These are phyloP conservation scores for Cyprinodon variegatus DNA, from an alignment of 2,113 vertebrate species.

Conservation along the genomic window DNA sequence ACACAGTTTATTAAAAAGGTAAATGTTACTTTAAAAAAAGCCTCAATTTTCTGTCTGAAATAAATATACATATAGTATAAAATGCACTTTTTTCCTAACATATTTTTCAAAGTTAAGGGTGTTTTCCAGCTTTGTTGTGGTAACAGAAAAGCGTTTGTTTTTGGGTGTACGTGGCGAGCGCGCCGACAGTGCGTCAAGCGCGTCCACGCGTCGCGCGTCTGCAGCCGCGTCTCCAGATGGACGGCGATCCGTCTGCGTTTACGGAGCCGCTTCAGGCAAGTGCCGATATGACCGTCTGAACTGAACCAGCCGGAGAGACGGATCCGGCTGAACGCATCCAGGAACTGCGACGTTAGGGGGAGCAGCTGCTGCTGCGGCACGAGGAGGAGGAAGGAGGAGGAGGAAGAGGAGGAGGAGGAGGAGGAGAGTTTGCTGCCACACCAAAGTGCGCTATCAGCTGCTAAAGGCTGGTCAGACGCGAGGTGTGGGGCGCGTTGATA, in stretches of 20 bases:
- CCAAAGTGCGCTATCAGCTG: conserved; percentile 68
- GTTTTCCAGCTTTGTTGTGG: neutral
- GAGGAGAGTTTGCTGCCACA: conserved; percentile 33
- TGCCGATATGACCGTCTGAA: neutral
- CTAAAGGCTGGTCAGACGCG: conserved; percentile 58
- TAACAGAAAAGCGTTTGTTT: neutral
- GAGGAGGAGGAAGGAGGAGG: conserved; percentile 5
- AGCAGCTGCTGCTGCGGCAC: conserved; percentile 12
- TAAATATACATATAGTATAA: too few relatives aligned
- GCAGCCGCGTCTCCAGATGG: neutral
- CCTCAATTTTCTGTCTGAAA: too few relatives aligned
- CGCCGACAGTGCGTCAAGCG: neutral
- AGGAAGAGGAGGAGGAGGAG: neutral
- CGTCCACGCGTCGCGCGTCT: neutral
- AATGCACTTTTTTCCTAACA: too few relatives aligned
- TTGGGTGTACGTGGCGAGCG: neutral
- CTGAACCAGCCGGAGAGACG: conserved; percentile 11
- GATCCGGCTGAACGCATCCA: conserved; percentile 48
- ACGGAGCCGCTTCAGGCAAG: too few relatives aligned
- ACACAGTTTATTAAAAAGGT: too few relatives aligned
- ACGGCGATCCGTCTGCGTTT: neutral
- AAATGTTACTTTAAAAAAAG: too few relatives aligned
- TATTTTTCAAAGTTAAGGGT: neutral
- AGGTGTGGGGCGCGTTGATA: conserved; percentile 65
- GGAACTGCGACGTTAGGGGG: conserved; percentile 66